Conservation (phyloP, 2,797 vertebrate species). For the Myoxocephalus aenaeus region DNA sequence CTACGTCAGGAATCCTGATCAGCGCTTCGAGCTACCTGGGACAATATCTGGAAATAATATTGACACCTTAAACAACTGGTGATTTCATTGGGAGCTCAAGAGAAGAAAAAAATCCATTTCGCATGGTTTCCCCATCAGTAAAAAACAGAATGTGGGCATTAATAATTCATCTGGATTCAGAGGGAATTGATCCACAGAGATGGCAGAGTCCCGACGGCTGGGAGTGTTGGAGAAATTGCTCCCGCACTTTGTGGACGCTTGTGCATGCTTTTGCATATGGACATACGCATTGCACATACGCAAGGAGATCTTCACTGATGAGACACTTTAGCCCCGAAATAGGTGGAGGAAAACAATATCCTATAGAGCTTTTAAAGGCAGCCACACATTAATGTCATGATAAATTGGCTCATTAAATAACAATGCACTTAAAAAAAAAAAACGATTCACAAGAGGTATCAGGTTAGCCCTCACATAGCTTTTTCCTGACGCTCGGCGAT, state of each 20-base stretch:
- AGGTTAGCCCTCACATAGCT: slow-evolving; percentile 39
- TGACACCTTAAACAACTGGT: slow-evolving; percentile 80
- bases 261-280: slow-evolving; percentile 19
- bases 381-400: slow-evolving; percentile 34
- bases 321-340: slow-evolving; percentile 11
- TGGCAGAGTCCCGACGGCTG: slow-evolving; percentile 50
- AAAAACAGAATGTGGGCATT: slow-evolving; percentile 81
- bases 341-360: slow-evolving; percentile 9
- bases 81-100: slow-evolving; percentile 74
- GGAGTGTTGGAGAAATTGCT: slow-evolving; percentile 48
- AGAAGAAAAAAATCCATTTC: slow-evolving; percentile 72
- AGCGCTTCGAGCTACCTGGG: slow-evolving; percentile 41
- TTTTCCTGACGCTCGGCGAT: slow-evolving; percentile 40
- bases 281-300: neutral
- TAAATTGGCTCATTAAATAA: slow-evolving; percentile 54
- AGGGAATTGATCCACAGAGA: slow-evolving; percentile 76
- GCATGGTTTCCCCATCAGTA: slow-evolving; percentile 83
- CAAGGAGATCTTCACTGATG: neutral
- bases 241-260: slow-evolving; percentile 5
- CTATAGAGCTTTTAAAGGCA: slow-evolving; percentile 25
- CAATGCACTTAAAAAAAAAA: neutral
- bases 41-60: slow-evolving; percentile 75
- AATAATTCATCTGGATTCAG: slow-evolving; percentile 83
- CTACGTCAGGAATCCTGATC: slow-evolving; percentile 63
- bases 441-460: slow-evolving; percentile 25